Percentiles rank a stretch among this genome's conserved stretches.
Conservation (phyloP, 2,797 vertebrate genomes). For the Parauchenoglanis punctatus region DNA sequence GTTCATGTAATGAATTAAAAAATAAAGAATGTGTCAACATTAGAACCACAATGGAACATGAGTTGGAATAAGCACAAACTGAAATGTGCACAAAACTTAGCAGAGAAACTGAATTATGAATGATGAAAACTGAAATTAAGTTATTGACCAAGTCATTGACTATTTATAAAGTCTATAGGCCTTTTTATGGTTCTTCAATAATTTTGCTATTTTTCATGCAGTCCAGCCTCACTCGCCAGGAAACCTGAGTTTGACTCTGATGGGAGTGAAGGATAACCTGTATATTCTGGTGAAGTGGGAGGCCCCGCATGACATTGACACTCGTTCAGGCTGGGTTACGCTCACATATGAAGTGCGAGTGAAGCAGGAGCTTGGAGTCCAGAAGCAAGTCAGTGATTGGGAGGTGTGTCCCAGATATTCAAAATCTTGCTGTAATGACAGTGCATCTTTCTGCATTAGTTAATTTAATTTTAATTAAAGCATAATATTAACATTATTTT, state of each 20-base stretch:
- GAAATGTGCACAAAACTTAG: too few relatives aligned
- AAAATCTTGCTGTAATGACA: background rate
- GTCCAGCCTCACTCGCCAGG: conserved; percentile 85
- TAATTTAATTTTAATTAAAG: background rate
- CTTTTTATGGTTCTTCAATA: background rate
- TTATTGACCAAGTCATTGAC: background rate
- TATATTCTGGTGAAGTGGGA: conserved; percentile 81
- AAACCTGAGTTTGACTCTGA: conserved; percentile 80
- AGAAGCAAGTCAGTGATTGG: conserved; percentile 75
- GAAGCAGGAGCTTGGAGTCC: conserved; percentile 58
- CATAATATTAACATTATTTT: background rate
- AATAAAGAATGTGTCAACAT: background rate
- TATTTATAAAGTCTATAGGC: background rate
- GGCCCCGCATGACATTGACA: conserved; percentile 74
- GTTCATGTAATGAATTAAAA: background rate
- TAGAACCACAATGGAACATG: background rate
- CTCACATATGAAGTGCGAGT: conserved; percentile 82
- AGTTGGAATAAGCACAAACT: background rate
- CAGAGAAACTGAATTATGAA: background rate
- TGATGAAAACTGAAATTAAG: background rate
- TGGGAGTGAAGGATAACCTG: conserved; percentile 63
- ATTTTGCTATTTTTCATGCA: conserved; percentile 58
- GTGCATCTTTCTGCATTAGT: background rate
- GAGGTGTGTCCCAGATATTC: conserved; percentile 73
- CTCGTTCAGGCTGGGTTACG: conserved; percentile 86